Evolutionary conservation across 2,113 vertebrate species (phyloP).

Genomic region (Scartelaos histophorus): DNA sequence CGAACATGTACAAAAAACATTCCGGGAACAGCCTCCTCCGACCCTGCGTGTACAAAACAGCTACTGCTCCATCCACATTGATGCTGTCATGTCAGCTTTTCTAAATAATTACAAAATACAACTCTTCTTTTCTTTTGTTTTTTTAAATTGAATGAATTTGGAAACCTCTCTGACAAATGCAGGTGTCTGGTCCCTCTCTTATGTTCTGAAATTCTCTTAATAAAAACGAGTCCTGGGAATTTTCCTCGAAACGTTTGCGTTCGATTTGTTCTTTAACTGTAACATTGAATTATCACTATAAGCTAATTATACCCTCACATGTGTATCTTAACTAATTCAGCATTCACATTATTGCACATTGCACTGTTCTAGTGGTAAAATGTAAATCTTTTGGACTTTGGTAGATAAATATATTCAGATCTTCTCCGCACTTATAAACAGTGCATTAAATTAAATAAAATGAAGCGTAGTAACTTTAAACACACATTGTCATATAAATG

Average conservation of each 20-base stretch:
- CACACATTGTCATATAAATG: not conserved
- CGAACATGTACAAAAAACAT: slow-evolving; percentile 75
- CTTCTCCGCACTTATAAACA: not conserved
- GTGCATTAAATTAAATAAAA: not conserved
- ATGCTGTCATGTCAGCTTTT: slow-evolving; percentile 75
- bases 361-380: too few species aligned
- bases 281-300: not conserved
- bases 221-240: slow-evolving; percentile 83
- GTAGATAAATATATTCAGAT: not conserved
- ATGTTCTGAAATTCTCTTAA: slow-evolving; percentile 84
- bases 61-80: slow-evolving; percentile 62
- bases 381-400: not conserved
- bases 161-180: slow-evolving; percentile 77
- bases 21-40: slow-evolving; percentile 74
- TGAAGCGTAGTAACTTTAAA: not conserved
- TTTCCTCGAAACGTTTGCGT: slow-evolving; percentile 76
- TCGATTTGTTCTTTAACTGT: slow-evolving; percentile 36
- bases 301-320: too few species aligned
- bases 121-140: slow-evolving; percentile 52
- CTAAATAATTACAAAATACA: slow-evolving; percentile 58
- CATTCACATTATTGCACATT: not conserved
- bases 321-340: not conserved
- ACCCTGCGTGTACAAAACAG: slow-evolving; percentile 72
- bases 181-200: slow-evolving; percentile 81
- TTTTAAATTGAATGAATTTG: slow-evolving; percentile 66